Evolutionary conservation across 2,113 vertebrate species (phyloP).

Genomic region (Spea multiplicata): DNA sequence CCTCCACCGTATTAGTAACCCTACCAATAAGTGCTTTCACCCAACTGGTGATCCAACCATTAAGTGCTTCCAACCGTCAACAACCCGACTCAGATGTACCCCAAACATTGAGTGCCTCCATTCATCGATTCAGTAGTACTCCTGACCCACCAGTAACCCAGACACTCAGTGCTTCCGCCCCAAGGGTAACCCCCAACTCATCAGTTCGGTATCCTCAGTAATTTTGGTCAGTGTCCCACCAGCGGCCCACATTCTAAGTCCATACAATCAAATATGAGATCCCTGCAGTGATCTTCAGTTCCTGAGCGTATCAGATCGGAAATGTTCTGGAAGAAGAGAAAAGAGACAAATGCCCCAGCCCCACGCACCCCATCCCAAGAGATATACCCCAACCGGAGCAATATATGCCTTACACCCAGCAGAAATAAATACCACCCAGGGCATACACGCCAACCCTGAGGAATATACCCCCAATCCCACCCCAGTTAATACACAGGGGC

Average conservation of each 20-base stretch:
- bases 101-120: not conserved
- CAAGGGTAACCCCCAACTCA: not conserved
- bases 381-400: not conserved
- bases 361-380: not conserved
- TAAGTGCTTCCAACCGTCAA: too few species aligned
- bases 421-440: not conserved
- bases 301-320: slow-evolving; percentile 36
- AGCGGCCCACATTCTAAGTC: slow-evolving; percentile 29
- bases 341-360: slow-evolving; percentile 19
- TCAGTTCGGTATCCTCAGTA: not conserved
- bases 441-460: not conserved
- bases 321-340: slow-evolving; percentile 18
- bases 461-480: slow-evolving; percentile 4
- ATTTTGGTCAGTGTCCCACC: slow-evolving; percentile 22
- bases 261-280: slow-evolving; percentile 38
- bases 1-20: too few species aligned
- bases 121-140: rapidly evolving
- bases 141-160: too few species aligned
- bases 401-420: not conserved
- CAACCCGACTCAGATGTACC: too few species aligned
- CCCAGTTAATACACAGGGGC: not conserved
- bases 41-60: too few species aligned
- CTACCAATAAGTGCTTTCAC: too few species aligned
- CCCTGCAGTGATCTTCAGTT: slow-evolving; percentile 39
- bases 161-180: not conserved